Base-by-base conservation (phyloP, 1,140 invertebrate species). In the Calephelis virginiensis region DNA sequence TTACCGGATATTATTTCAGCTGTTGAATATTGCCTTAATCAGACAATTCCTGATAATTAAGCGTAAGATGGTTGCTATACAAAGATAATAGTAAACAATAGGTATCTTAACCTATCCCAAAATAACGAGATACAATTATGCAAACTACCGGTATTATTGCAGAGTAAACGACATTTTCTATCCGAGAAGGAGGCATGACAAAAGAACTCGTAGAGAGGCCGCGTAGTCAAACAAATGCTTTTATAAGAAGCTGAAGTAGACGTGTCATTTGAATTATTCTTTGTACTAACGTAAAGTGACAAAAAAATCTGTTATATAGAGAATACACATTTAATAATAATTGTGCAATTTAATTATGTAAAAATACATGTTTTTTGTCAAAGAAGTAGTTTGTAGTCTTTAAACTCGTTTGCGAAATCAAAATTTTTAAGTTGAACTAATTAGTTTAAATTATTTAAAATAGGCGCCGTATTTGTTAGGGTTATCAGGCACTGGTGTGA, bases 131-230 rank as follows among this genome's bases (percentile, higher is more conserved):
- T 56, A 43, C 40, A 9, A 43, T 43, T 9, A 7, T 43, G 17
- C 50, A 56, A 56, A 56, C 50, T 56, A 56, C 11, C 50, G 17
- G 50, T 12, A 9, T 56, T 37, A 56, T 11, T 56, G 14, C 17
- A 56, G 17, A 56, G 50, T 12, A 56, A 9, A 28, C 14, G 37
- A 37, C 12, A 10, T 17, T 56, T 56, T 28, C 28, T 11, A 37
- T 53, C 8, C 49, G 6, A 56, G 17, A 14, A 56, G 17, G 17
- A 56, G 10, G 17, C 50, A 56, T 37, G 50, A 56, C 50, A 56
- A 56, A 56, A 56, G 50, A 56, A 56, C 37, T 56, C 50, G 14
- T 11, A 56, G 11, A 53, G 14, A 53, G 49, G 49, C 50, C 17
- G 28, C 11, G 9, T 28, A 28, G 50, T 17, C 50, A 17, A 56